These are phyloP conservation scores for Sminthurides aquaticus DNA, from an alignment of 2,888 invertebrate species.

Conservation along the genomic window DNA sequence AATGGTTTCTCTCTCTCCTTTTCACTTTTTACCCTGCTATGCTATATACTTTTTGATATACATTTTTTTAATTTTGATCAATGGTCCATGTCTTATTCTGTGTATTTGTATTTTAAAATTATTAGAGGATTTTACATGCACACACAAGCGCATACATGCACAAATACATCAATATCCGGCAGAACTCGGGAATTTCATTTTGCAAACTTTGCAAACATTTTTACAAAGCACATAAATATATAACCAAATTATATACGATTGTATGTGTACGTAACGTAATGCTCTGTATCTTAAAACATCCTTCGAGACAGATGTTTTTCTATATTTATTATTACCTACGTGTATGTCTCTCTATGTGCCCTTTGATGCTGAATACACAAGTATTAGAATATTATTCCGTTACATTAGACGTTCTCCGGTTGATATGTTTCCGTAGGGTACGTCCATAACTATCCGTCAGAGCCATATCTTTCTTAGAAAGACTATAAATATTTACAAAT, in stretches of 20 bases:
- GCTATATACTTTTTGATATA: neutral
- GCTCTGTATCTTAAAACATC: conserved; percentile 11
- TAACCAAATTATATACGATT: neutral
- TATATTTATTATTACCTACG: neutral
- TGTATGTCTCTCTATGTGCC: conserved; percentile 8
- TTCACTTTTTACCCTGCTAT: neutral
- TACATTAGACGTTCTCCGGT: too few relatives aligned
- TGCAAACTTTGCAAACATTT: neutral
- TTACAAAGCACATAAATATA: neutral
- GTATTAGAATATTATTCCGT: neutral
- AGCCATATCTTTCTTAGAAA: too few relatives aligned
- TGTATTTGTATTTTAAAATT: neutral
- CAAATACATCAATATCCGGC: too few relatives aligned
- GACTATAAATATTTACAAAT: too few relatives aligned
- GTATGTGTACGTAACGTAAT: neutral
- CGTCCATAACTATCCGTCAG: too few relatives aligned
- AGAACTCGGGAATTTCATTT: neutral
- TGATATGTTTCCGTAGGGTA: too few relatives aligned
- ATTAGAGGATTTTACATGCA: neutral
- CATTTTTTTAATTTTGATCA: neutral
- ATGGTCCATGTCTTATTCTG: neutral
- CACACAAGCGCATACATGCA: neutral
- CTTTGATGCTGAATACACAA: neutral
- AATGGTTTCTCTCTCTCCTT: too few relatives aligned
- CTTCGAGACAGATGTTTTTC: conserved; percentile 18